Evolutionary conservation across 2,888 invertebrate genomes (phyloP), one percentile per base, ranked within the genome.

Genomic region (Drosophila antonietae): DNA sequence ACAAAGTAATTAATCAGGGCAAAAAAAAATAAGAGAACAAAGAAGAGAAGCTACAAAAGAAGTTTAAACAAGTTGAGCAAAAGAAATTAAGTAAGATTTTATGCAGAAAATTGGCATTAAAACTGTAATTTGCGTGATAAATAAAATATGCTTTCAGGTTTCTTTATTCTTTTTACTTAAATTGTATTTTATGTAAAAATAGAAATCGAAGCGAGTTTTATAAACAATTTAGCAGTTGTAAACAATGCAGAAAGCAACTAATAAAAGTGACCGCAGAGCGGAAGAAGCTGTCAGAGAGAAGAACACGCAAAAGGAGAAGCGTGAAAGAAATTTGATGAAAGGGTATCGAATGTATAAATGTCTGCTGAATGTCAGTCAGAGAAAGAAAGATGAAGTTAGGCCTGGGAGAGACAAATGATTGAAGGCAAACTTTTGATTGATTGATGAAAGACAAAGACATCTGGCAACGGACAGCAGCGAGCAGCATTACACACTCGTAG

Each of bases 291-390:
- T 81, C 78, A 63, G 69, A 14, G 15, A 28, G 28, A 51, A 56
- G 10, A 49, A 33, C 3, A 41, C 47, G 31, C 35, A 12, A 46
- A 20, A 15, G 31, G 18, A 28, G 37, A 35, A 18, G 12, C 20
- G 37, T 10, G 15, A 7, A 3, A 20, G 31, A 20, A 33, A 52
- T 31, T 52, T 18, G 61, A 47, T 47, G 31, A 23, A 52, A 59
- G 14, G 14, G 6, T 47, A 39, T 53, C 41, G 44, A 72, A 75
- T 73, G 66, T 52, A 70, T 49, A 37, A 63, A 80, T 71, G 59
- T 63, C 83, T 90, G 90, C 51, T 68, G 65, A 78, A 69, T 75
- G 87, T 80, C 90, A 83, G 89, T 85, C 89, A 83, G 37, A 49
- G 43, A 43, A 89, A 80, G 37, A 55, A 41, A 52, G 70, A 64